These are phyloP conservation scores for Drosophila aff. DNA, from an alignment of 1,140 invertebrate species.

Conservation along the genomic window DNA sequence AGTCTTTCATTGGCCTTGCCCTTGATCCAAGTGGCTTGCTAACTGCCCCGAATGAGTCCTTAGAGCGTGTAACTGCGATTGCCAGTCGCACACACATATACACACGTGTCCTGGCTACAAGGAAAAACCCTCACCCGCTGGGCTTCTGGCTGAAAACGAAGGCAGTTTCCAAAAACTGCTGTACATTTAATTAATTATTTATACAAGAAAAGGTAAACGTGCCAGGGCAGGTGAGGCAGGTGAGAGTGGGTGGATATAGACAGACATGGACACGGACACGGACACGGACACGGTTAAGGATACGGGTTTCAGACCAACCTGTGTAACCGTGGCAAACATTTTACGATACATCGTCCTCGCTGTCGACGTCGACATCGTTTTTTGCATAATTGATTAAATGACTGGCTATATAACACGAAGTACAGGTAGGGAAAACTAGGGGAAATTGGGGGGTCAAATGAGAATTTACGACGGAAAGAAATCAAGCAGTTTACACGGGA, in stretches of 20 bases:
- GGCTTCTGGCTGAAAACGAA: constrained; percentile 1
- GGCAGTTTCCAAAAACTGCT: constrained; percentile 63
- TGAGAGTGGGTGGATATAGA: constrained; percentile 8
- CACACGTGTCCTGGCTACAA: constrained; percentile 1
- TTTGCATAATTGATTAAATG: constrained; percentile 83
- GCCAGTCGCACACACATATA: constrained; percentile 2
- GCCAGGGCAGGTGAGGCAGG: constrained; percentile 45
- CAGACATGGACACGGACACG: constrained; percentile 35
- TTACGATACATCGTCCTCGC: constrained; percentile 75
- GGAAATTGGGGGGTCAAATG: constrained; percentile 31
- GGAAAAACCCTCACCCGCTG: neutral
- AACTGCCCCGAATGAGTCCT: constrained; percentile 56
- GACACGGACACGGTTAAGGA: constrained; percentile 39
- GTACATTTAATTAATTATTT: constrained; percentile 82
- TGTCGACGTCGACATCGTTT: constrained; percentile 71
- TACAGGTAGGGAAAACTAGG: constrained; percentile 16
- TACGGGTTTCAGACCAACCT: constrained; percentile 5
- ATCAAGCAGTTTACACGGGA: constrained; percentile 17
- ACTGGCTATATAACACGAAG: constrained; percentile 69
- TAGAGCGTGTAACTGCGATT: constrained; percentile 63
- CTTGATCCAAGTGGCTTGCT: constrained; percentile 65
- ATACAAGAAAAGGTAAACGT: constrained; percentile 80
- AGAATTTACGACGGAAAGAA: constrained; percentile 66
- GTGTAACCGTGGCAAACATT: constrained; percentile 67
- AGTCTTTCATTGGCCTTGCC: constrained; percentile 33